These are phyloP conservation scores for Pardalotus punctatus DNA, from an alignment of 2,113 vertebrate species.

Conservation along the genomic window DNA sequence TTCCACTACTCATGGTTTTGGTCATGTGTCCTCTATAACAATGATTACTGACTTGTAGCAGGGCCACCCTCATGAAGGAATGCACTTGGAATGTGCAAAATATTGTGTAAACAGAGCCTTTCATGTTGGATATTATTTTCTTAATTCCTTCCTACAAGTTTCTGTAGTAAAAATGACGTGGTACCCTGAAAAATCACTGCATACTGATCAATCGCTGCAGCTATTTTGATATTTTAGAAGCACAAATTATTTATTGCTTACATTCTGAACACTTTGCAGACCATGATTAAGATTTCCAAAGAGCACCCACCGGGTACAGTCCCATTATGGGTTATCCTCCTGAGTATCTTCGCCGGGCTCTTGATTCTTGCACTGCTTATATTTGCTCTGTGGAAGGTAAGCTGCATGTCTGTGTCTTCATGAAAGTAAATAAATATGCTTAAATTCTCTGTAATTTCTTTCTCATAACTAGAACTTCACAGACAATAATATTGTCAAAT, in stretches of 20 bases:
- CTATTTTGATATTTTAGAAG: background rate
- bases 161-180: background rate
- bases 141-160: background rate
- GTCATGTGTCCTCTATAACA: background rate
- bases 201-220: background rate
- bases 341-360: slow-evolving; percentile 90
- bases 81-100: background rate
- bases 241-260: background rate
- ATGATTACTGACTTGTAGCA: background rate
- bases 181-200: background rate
- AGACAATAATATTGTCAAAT: background rate
- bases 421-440: background rate
- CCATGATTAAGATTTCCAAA: slow-evolving; percentile 88
- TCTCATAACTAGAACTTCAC: background rate
- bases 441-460: background rate
- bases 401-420: background rate
- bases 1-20: background rate
- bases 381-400: slow-evolving; percentile 94
- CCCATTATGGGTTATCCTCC: slow-evolving; percentile 91
- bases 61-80: background rate
- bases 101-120: background rate
- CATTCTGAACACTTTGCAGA: slow-evolving; percentile 71
- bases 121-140: background rate
- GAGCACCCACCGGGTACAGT: slow-evolving; percentile 81
- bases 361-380: slow-evolving; percentile 91